Evolutionary conservation across 2,113 vertebrate species (phyloP).

Genomic region (Rhabdornis inornatus): DNA sequence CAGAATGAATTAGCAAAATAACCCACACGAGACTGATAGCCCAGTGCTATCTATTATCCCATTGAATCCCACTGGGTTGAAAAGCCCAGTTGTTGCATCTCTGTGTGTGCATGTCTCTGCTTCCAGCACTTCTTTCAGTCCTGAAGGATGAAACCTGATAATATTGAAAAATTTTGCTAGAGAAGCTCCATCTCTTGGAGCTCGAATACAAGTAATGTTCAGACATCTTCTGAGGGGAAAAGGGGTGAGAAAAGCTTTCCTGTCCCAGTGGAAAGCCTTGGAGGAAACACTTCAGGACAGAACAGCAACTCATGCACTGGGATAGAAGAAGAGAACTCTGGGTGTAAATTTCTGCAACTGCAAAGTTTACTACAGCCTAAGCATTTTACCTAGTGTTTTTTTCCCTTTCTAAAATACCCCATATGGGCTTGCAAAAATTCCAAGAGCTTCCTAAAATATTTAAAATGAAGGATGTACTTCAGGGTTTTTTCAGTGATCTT

Average conservation of each 20-base stretch:
- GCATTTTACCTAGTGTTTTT: background rate
- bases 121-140: background rate
- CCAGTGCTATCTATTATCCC: background rate
- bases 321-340: background rate
- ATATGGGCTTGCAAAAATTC: background rate
- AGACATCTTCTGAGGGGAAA: background rate
- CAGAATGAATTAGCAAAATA: background rate
- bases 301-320: background rate
- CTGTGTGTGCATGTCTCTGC: accelerated
- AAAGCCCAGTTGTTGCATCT: background rate
- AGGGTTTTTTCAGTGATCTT: background rate
- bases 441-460: background rate
- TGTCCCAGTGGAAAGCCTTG: background rate
- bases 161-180: background rate
- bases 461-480: background rate
- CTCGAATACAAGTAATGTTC: background rate
- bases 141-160: background rate
- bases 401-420: background rate
- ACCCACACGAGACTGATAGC: accelerated
- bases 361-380: background rate
- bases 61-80: background rate
- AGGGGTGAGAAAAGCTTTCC: background rate
- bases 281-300: background rate
- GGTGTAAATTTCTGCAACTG: background rate
- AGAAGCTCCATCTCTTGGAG: background rate